A percentile compares a stretch with the other conserved stretches of the same genome.
phyloP scores from a whole-genome alignment of 92 coral and sea anemone species.

The Zoanthus solanderi region DNA sequence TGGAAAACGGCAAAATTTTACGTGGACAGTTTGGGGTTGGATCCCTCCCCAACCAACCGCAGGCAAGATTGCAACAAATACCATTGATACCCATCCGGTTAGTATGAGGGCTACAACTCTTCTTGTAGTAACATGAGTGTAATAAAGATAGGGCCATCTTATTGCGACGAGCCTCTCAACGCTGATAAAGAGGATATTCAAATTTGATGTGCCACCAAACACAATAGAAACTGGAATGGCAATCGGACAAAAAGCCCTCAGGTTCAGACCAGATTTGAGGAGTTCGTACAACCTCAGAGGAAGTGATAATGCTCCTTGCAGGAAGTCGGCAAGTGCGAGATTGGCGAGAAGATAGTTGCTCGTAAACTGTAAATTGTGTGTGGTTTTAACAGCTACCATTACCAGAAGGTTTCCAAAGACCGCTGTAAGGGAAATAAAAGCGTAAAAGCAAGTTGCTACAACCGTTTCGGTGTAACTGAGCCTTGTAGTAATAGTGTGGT shows the following conservation, averaged over 20 bases:
- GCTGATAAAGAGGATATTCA: slow-evolving; percentile 76
- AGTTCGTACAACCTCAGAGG: slow-evolving; percentile 74
- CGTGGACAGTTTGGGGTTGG: background rate
- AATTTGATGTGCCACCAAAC: slow-evolving; percentile 82
- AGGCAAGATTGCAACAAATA: slow-evolving; percentile 64
- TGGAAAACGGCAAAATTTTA: slow-evolving; percentile 72
- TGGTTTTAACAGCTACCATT: slow-evolving; percentile 61
- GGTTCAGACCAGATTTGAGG: slow-evolving; percentile 14
- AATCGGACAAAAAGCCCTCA: slow-evolving; percentile 52
- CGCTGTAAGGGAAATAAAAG: slow-evolving; percentile 59
- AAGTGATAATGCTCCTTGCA: slow-evolving; percentile 75
- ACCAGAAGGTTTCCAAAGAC: slow-evolving; percentile 75
- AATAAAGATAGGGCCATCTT: slow-evolving; percentile 75
- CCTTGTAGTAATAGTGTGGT: background rate
- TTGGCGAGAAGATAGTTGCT: slow-evolving; percentile 75
- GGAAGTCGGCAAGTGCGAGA: slow-evolving; percentile 76
- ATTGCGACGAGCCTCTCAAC: slow-evolving; percentile 77
- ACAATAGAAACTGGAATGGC: slow-evolving; percentile 68
- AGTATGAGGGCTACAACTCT: slow-evolving; percentile 34
- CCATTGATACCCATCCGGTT: slow-evolving; percentile 57
- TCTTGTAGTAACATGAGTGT: slow-evolving; percentile 56
- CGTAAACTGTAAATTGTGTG: slow-evolving; percentile 65
- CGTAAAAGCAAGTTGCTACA: slow-evolving; percentile 50
- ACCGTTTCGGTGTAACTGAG: slow-evolving; percentile 16
- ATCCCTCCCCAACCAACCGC: slow-evolving; percentile 68